Evolutionary conservation across 2,113 vertebrate species (phyloP).

Genomic region (Furnarius figulus): DNA sequence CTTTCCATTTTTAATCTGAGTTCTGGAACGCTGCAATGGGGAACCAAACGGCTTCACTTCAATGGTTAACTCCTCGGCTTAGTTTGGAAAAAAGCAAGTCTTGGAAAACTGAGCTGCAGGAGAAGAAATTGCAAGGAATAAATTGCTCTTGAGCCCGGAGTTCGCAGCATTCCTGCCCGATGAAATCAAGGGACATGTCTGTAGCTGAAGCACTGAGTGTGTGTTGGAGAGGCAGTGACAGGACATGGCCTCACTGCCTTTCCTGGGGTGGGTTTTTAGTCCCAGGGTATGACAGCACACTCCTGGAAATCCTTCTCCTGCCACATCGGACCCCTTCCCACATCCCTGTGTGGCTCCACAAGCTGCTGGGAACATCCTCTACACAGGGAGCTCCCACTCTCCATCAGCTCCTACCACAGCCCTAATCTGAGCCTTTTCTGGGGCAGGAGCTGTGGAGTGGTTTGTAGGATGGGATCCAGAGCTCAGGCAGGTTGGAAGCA

Average conservation of each 20-base stretch:
- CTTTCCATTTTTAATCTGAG: slow-evolving; percentile 7
- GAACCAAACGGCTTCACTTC: neutral
- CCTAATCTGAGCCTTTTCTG: accelerated
- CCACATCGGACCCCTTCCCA: accelerated
- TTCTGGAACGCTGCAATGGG: neutral
- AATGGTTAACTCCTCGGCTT: neutral
- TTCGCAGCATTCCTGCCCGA: neutral
- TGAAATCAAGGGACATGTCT: neutral
- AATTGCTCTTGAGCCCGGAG: neutral
- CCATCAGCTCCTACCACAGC: neutral
- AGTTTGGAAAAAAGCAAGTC: neutral
- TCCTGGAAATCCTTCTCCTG: accelerated
- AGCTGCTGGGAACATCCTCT: accelerated
- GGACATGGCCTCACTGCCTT: accelerated
- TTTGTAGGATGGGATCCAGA: accelerated
- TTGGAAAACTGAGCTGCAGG: neutral
- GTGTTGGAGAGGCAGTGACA: neutral
- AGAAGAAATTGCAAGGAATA: neutral
- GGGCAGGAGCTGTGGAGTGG: neutral
- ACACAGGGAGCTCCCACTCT: accelerated
- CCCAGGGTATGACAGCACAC: accelerated
- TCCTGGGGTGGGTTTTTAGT: neutral
- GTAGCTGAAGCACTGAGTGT: accelerated
- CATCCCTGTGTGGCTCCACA: accelerated
- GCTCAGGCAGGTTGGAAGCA: neutral